Evolutionary conservation across 2,113 vertebrate genomes (phyloP), one percentile per base, ranked within the genome.

Genomic region (Fulmarus glacialis): DNA sequence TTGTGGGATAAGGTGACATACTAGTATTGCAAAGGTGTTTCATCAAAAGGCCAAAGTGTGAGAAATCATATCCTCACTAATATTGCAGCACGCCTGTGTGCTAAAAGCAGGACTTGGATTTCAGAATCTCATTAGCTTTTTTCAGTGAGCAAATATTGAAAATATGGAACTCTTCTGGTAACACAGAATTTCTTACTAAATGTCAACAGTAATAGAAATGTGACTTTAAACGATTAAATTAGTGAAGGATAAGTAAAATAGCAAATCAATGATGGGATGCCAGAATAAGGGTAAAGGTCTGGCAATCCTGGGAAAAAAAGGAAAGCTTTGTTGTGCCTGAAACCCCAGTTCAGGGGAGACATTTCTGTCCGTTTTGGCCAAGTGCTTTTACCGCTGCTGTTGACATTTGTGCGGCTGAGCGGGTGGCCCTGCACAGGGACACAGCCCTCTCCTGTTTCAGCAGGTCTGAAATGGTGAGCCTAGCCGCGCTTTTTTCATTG

Each of bases 21-120:
- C 78, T 64, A 48, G 66, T 87, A 32, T 94, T 97, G 92, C 97
- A 94, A 58, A 97, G 97, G 96, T 95, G 97, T 97, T 98, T 95
- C 97, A 98, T 97, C 95, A 97, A 95, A 96, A 97, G 96, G 93
- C 96, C 93, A 78, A 93, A 90, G 86, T 42, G 85, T 90, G 95
- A 98, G 97, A 95, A 97, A 92, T 96, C 56, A 12, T 91, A 89
- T 96, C 96, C 97, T 40, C 12, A 29, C 92, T 92, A 92, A 82
- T 64, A 70, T 32, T 63, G 81, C 87, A 50, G 55, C 45, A 38
- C 8, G 63, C 85, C 97, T 92, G 77, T 50, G 56, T 22, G 14
- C 73, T 94, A 30, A 79, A 90, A 90, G 87, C 66, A 84, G 79
- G 88, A 26, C 52, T 85, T 80, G 40, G 73, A 27, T 97, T 97